Evolutionary conservation across 2,113 vertebrate genomes (phyloP).

Genomic region (Prietella phreatophila): DNA sequence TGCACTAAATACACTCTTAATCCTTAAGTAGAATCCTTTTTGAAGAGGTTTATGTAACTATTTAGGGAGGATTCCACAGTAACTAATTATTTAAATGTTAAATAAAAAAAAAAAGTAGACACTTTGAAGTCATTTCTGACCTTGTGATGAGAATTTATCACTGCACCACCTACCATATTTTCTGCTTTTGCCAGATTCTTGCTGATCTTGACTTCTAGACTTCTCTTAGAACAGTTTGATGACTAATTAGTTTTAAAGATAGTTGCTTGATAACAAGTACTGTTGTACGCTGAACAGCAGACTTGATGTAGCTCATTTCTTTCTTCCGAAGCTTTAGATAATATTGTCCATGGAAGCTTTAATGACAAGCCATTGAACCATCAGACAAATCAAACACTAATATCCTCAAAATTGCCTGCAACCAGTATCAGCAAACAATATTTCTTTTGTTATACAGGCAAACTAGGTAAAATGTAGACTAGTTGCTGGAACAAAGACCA

Average conservation of each 20-base stretch:
- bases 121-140: neutral
- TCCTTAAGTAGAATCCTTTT: neutral
- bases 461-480: neutral
- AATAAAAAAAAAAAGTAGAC: neutral
- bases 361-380: neutral
- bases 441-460: neutral
- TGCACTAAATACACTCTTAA: neutral
- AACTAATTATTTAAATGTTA: neutral
- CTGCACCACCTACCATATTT: neutral
- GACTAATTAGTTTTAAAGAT: neutral
- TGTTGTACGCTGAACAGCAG: neutral
- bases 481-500: neutral
- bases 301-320: neutral
- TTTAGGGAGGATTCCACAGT: neutral
- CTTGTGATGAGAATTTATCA: neutral
- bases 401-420: neutral
- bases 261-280: neutral
- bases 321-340: neutral
- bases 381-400: neutral
- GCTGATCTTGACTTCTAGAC: neutral
- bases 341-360: neutral
- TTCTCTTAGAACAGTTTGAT: neutral
- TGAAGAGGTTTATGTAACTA: neutral
- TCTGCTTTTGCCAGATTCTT: neutral
- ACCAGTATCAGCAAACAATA: neutral